phyloP scores from a whole-genome alignment of 2,113 vertebrate genomes.

The Eudyptes chrysolophus region DNA sequence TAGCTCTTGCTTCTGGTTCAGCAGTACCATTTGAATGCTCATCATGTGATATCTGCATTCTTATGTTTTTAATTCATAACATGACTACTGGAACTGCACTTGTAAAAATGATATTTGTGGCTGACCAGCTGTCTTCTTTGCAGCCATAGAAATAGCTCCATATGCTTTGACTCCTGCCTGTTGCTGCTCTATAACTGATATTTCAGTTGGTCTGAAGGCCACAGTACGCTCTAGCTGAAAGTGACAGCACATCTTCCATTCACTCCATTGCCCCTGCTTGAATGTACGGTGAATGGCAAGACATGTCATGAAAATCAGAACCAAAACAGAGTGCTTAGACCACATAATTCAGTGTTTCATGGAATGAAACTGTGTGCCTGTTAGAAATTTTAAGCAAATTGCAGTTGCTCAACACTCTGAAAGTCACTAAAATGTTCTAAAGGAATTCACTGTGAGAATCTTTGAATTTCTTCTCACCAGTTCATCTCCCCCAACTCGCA shows the following conservation, averaged over 20 bases:
- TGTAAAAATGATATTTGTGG: neutral
- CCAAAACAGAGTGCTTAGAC: neutral
- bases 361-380: neutral
- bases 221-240: neutral
- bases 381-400: neutral
- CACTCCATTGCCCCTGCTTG: neutral
- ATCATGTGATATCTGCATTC: neutral
- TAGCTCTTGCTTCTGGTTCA: neutral
- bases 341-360: neutral
- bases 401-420: neutral
- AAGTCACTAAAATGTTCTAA: neutral
- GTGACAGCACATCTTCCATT: neutral
- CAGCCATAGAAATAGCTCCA: slow-evolving; percentile 1
- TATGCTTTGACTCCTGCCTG: neutral
- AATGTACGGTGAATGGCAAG: neutral
- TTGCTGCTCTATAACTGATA: neutral
- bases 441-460: neutral
- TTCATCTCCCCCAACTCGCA: neutral
- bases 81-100: neutral
- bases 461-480: neutral
- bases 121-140: neutral
- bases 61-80: neutral
- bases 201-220: neutral
- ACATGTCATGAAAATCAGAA: neutral
- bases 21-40: neutral